phyloP scores from a whole-genome alignment of 2,888 invertebrate species.

The Girardia tigrina region DNA sequence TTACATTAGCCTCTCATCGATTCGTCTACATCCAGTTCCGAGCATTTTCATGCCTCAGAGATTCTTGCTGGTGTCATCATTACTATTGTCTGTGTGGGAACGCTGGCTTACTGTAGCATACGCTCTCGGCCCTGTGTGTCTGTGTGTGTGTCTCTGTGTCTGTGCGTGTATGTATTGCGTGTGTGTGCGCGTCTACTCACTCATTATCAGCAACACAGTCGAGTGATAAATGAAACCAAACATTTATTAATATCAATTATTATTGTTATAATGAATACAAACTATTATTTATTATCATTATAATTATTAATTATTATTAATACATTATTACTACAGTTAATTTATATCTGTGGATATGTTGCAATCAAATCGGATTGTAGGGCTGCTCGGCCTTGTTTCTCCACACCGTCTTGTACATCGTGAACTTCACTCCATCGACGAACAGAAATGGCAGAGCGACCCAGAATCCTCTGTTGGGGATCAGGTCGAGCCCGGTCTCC shows the following conservation, averaged over 20 bases:
- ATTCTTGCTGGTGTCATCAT: conserved; percentile 17
- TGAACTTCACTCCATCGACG: background rate
- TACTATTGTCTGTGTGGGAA: conserved; percentile 9
- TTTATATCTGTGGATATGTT: no score
- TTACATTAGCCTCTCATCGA: conserved; percentile 13
- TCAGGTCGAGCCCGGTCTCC: background rate
- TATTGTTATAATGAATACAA: background rate
- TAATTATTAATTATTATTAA: conserved; percentile 15
- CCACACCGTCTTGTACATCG: background rate
- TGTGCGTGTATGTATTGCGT: background rate
- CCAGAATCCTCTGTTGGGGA: background rate
- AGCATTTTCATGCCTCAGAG: conserved; percentile 20
- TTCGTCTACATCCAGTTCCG: conserved; percentile 19
- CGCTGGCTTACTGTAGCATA: no score
- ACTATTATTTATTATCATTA: background rate
- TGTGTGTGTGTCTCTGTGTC: background rate
- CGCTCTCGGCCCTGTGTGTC: no score
- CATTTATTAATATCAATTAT: background rate
- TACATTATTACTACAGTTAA: no score
- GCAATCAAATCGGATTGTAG: background rate
- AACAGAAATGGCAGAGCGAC: background rate
- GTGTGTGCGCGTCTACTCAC: background rate
- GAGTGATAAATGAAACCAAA: background rate
- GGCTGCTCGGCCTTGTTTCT: background rate
- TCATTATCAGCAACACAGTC: background rate